Conservation (phyloP, 2,797 vertebrate species). For the Falco concolor region DNA sequence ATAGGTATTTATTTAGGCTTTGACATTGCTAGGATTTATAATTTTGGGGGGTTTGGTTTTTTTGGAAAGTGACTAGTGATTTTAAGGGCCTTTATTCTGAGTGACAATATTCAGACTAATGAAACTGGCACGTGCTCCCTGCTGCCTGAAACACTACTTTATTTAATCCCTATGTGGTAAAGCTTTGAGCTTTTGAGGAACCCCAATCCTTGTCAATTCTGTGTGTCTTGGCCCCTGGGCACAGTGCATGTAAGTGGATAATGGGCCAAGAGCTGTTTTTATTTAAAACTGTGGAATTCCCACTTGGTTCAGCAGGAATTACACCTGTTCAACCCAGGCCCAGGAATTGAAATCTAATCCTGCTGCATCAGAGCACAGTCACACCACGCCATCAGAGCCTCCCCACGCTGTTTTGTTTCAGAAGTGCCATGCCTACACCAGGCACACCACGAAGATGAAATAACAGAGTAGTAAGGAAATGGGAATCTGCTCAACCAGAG, state of each 20-base stretch:
- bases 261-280: conserved; percentile 28
- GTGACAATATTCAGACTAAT: conserved; percentile 29
- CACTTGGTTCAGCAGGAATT: not conserved
- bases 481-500: not conserved
- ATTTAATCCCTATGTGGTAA: not conserved
- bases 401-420: not conserved
- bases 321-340: conserved; percentile 30
- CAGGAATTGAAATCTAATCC: not conserved
- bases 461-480: not conserved
- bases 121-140: not conserved
- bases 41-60: not conserved
- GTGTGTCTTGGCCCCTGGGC: conserved; percentile 21
- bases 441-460: not conserved
- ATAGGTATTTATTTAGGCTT: conserved; percentile 15
- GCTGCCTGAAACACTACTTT: conserved; percentile 4
- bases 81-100: conserved; percentile 44
- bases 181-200: conserved; percentile 10
- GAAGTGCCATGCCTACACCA: not conserved
- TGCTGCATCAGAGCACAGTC: not conserved
- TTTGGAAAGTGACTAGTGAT: not conserved
- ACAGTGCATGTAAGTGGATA: not conserved
- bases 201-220: conserved; percentile 25
- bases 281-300: conserved; percentile 14
- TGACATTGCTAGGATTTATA: conserved; percentile 24
- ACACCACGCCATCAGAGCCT: not conserved